Conservation (phyloP, 2,888 invertebrate genomes). For the Troides helena region DNA sequence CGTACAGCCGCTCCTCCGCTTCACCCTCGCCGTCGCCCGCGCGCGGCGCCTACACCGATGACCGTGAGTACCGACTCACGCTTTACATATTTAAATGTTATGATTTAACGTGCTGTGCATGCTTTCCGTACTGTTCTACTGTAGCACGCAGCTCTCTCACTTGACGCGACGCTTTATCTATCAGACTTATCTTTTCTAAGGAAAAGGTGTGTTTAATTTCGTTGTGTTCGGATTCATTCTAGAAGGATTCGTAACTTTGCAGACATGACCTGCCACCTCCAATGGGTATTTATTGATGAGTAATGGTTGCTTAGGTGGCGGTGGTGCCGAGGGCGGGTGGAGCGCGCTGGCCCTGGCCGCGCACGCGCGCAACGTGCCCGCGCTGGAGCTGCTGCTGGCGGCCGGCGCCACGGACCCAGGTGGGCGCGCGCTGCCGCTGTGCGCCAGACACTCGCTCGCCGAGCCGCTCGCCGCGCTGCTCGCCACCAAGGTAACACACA, state of each 20-base stretch:
- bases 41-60: conserved; percentile 36
- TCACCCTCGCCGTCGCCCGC: conserved; percentile 44
- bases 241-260: no score
- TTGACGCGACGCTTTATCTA: no score
- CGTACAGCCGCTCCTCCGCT: conserved; percentile 38
- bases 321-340: conserved; percentile 52
- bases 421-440: conserved; percentile 88
- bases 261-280: no score
- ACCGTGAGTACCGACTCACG: conserved; percentile 41
- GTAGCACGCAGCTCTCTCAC: no score
- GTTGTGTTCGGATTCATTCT: no score
- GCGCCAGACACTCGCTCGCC: conserved; percentile 84
- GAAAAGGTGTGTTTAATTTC: no score
- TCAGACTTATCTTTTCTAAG: no score
- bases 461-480: conserved; percentile 88
- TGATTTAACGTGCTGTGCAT: no score
- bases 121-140: no score
- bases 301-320: conserved; percentile 34
- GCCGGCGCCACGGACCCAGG: conserved; percentile 94
- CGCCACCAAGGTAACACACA: conserved; percentile 84
- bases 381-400: conserved; percentile 88
- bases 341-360: conserved; percentile 69
- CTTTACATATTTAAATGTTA: no score
- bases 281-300: neutral
- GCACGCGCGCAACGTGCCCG: conserved; percentile 77